Conservation (phyloP, 2,888 invertebrate genomes). For the Epinotia bilunana region DNA sequence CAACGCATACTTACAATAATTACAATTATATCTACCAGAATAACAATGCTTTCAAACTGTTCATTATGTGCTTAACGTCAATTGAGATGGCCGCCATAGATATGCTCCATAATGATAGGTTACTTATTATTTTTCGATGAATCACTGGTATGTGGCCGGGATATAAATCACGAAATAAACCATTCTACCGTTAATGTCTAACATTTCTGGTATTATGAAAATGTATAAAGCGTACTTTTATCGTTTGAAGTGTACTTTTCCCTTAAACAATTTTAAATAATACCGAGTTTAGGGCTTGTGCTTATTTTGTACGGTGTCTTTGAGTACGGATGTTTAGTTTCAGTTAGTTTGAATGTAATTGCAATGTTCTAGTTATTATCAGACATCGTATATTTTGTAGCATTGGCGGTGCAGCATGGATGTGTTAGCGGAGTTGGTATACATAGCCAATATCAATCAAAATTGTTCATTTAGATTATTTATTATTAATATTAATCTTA, state of each 20-base stretch:
- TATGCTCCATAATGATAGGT: slow-evolving; percentile 9
- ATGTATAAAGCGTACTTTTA: neutral
- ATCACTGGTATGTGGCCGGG: neutral
- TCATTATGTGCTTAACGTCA: slow-evolving; percentile 18
- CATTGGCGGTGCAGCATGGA: too few relatives aligned
- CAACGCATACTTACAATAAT: neutral
- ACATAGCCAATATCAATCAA: too few relatives aligned
- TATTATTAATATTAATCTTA: too few relatives aligned
- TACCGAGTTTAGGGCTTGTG: too few relatives aligned
- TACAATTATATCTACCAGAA: neutral
- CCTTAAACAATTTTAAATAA: neutral
- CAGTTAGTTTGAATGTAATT: too few relatives aligned
- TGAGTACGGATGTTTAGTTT: too few relatives aligned
- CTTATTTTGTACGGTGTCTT: too few relatives aligned
- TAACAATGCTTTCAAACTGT: neutral
- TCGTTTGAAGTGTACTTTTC: neutral
- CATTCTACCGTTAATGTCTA: neutral
- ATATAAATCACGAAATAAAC: neutral
- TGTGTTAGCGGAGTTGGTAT: too few relatives aligned
- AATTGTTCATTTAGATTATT: too few relatives aligned
- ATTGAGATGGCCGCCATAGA: slow-evolving; percentile 20
- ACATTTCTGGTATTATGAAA: neutral
- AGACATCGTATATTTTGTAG: too few relatives aligned
- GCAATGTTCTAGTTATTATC: too few relatives aligned
- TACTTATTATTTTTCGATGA: slow-evolving; percentile 12